phyloP scores from a whole-genome alignment of 2,113 vertebrate species.

The Ahaetulla prasina region DNA sequence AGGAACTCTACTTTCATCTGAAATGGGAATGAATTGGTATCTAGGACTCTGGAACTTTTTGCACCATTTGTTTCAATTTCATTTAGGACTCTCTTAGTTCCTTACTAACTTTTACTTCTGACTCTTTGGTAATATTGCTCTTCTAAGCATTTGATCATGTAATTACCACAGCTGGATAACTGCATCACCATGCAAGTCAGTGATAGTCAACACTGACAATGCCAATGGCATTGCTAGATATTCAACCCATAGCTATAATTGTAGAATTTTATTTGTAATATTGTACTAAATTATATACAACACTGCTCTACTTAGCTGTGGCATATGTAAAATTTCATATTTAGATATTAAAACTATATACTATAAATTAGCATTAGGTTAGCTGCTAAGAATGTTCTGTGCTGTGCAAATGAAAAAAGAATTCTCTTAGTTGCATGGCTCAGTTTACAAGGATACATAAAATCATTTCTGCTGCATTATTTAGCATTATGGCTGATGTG shows the following conservation, averaged over 20 bases:
- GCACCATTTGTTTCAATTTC: neutral
- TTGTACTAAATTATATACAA: neutral
- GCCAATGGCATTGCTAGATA: neutral
- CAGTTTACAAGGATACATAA: slow-evolving; percentile 15
- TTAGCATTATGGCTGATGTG: slow-evolving; percentile 5
- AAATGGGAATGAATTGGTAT: neutral
- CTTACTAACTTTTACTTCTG: neutral
- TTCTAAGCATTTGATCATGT: neutral
- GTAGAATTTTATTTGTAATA: neutral
- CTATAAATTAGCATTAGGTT: neutral
- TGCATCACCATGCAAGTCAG: neutral
- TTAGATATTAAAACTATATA: neutral
- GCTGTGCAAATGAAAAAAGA: neutral
- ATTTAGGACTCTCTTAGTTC: neutral
- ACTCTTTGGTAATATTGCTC: neutral
- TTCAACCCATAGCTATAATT: neutral
- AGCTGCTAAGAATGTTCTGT: neutral
- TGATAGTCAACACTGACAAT: neutral
- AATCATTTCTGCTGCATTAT: slow-evolving; percentile 24
- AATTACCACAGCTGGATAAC: neutral
- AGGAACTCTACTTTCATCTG: neutral
- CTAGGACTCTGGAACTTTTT: neutral
- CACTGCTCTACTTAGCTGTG: neutral
- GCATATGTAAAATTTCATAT: neutral
- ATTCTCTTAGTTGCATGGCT: neutral